A percentile compares a stretch with the other conserved stretches of the same genome.
Evolutionary conservation across 2,113 vertebrate genomes (phyloP).

Genomic region (Alligator sinensis): DNA sequence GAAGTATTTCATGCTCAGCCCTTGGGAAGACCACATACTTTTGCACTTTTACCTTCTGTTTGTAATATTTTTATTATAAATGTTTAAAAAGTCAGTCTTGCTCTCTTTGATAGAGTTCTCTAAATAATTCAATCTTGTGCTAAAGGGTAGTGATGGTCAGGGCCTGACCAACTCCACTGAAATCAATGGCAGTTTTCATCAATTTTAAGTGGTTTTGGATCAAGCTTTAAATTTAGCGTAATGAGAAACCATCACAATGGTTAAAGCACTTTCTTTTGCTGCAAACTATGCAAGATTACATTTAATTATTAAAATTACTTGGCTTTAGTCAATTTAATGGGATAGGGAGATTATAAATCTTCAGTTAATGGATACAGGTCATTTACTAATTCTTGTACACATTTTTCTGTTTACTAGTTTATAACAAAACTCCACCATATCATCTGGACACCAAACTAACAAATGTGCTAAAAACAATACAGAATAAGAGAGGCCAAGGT

Average conservation of each 20-base stretch:
- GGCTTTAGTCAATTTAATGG: neutral
- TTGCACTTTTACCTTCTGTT: too few species aligned
- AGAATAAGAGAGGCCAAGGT: neutral
- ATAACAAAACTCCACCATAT: neutral
- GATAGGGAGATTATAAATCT: neutral
- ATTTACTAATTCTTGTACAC: neutral
- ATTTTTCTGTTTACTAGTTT: neutral
- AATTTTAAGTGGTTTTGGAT: neutral
- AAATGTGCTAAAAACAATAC: neutral
- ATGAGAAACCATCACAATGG: neutral
- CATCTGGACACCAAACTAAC: neutral
- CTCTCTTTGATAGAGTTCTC: too few species aligned
- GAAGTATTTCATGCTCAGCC: too few species aligned
- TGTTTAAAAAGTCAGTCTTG: too few species aligned
- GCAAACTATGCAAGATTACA: neutral
- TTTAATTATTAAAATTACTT: neutral
- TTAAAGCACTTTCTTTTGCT: neutral
- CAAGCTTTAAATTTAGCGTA: neutral
- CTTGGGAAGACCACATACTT: too few species aligned
- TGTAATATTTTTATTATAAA: too few species aligned
- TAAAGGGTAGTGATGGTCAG: neutral
- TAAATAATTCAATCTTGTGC: neutral
- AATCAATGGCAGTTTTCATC: neutral
- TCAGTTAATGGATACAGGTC: neutral
- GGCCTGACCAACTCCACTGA: neutral